These are phyloP conservation scores for Paradoxurus hermaphroditus DNA, from an alignment of 2,113 vertebrate genomes.

Conservation along the genomic window DNA sequence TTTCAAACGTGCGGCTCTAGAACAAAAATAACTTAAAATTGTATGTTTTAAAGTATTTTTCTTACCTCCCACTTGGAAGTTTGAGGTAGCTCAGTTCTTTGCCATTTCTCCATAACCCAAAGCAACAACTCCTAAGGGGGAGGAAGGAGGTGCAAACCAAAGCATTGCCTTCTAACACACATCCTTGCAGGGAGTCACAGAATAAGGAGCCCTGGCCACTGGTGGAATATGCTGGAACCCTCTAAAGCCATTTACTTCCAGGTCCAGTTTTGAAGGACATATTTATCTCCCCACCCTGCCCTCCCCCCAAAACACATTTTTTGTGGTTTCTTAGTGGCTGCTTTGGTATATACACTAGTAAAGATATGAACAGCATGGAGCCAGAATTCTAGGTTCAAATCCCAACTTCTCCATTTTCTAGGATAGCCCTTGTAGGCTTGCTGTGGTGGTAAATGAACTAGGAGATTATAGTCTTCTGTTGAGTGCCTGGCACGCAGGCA, in stretches of 20 bases:
- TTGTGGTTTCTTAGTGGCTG: neutral
- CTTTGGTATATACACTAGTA: neutral
- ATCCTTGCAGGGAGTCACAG: neutral
- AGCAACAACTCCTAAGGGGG: neutral
- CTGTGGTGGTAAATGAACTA: neutral
- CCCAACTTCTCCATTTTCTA: neutral
- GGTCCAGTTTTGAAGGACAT: neutral
- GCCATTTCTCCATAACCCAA: neutral
- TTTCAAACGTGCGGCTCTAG: neutral
- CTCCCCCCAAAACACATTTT: neutral
- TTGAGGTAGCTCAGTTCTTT: neutral
- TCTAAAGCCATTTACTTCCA: neutral
- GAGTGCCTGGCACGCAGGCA: neutral
- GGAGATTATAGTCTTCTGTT: neutral
- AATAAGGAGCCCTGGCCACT: neutral
- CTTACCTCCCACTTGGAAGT: neutral
- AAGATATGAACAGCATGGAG: neutral
- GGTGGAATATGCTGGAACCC: too few relatives aligned
- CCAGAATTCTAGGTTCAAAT: neutral
- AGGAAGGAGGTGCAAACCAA: rapidly evolving
- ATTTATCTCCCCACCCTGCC: neutral
- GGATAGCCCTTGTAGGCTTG: neutral
- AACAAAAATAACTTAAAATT: neutral
- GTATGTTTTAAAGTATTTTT: neutral
- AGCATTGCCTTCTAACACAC: neutral